Base-by-base conservation (phyloP, 1,140 invertebrate genomes). In the Macrobrachium rosenbergii region DNA sequence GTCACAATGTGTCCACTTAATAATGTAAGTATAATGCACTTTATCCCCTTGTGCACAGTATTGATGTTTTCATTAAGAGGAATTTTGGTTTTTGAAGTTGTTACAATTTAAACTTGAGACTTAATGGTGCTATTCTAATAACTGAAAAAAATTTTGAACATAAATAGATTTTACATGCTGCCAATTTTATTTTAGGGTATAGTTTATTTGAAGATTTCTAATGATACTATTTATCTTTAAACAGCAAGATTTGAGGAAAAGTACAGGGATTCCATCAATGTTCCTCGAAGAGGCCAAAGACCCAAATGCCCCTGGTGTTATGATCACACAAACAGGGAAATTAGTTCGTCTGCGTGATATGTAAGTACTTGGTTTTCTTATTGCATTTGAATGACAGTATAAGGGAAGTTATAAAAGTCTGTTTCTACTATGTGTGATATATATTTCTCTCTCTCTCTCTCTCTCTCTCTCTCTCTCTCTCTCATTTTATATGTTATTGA, bases 231-330 rank as follows among this genome's bases (percentile, higher is more conserved):
- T 59, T 86, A 82, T 52, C 45, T 43, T 67, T 7, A 21, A 43
- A 43, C 45, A 94, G 93, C 88, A 94, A 19, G 96, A 98, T 91
- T 95, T 97, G 63, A 97, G 97, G 91, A 95, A 98, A 91, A 98
- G 96, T 91, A 99, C 98, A 84, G 98, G 98, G n/a, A 99, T 99
- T 91, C 98, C 98, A 23, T 94, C 96, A 86, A 98, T 98, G 93
- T 98, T 99, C 93, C 97, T 99, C 95, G 96, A 98, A 86, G 95
- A 96, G 59, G 96, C 98, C 8, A 96, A 97, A 91, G 96, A 97
- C 81, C 97, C 97, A 64, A 94, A 95, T 91, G 95, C 96, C 89
- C 97, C 96, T 89, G 97, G 97, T 80, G 98, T 97, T 67, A 96
- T 98, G 94, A 95, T 98, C 93, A 98, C 97, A n/a, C 95, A 96